These are phyloP conservation scores for Gallinago media DNA, from an alignment of 2,113 vertebrate species.

Conservation along the genomic window DNA sequence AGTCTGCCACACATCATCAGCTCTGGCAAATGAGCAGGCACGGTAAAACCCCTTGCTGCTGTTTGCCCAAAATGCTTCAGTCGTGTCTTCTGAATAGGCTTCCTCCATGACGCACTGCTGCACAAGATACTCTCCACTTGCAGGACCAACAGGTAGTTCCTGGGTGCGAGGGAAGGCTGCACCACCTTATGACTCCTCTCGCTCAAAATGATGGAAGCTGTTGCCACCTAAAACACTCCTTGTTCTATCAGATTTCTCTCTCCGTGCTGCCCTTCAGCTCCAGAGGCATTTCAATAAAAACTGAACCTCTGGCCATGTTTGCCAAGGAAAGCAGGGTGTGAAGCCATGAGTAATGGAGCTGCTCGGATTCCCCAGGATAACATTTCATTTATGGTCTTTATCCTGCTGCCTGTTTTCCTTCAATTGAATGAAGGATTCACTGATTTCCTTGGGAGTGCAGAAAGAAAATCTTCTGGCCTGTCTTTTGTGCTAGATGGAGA, in stretches of 20 bases:
- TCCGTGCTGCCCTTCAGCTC: accelerated
- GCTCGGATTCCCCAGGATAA: not conserved
- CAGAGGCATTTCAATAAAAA: not conserved
- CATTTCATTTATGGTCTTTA: not conserved
- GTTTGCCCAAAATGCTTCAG: not conserved
- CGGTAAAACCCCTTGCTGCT: not conserved
- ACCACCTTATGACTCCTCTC: not conserved
- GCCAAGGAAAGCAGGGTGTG: not conserved
- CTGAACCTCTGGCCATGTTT: not conserved
- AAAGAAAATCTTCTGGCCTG: not conserved
- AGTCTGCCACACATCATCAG: not conserved
- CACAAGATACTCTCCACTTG: not conserved
- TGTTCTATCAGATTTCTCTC: not conserved
- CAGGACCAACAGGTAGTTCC: not conserved
- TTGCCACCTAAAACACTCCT: not conserved
- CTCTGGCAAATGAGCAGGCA: not conserved
- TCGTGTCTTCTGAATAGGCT: not conserved
- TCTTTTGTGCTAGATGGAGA: not conserved
- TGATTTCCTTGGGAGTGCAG: not conserved
- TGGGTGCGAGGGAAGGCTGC: not conserved
- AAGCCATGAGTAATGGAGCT: not conserved
- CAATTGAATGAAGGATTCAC: not conserved
- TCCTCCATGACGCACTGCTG: not conserved
- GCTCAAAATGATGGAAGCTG: not conserved
- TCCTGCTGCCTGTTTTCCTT: not conserved